These are phyloP conservation scores for Blastobasis lacticolella DNA, from an alignment of 2,888 invertebrate species.

Conservation along the genomic window DNA sequence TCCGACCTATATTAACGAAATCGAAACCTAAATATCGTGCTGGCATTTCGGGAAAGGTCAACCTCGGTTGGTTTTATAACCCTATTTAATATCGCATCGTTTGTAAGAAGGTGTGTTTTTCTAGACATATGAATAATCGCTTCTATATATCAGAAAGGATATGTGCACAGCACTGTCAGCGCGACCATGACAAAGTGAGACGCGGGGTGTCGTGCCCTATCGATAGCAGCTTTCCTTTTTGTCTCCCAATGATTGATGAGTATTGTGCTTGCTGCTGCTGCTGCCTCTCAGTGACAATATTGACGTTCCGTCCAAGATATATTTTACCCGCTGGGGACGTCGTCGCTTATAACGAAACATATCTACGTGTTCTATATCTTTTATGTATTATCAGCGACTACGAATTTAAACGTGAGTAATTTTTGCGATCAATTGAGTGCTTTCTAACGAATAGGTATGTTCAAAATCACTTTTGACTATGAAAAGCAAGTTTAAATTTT, in stretches of 20 bases:
- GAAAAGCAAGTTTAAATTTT: too few species aligned
- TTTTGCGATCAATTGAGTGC: too few species aligned
- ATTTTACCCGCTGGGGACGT: constrained; percentile 20
- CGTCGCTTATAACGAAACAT: constrained; percentile 6
- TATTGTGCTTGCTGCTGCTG: constrained; percentile 27
- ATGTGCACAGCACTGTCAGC: constrained; percentile 3
- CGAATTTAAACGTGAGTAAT: too few species aligned
- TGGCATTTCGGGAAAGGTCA: not conserved
- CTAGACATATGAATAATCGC: too few species aligned
- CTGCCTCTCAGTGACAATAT: constrained; percentile 36
- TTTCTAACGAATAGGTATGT: not conserved
- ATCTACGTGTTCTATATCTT: not conserved
- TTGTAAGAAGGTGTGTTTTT: too few species aligned
- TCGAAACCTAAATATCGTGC: not conserved
- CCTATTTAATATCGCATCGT: too few species aligned
- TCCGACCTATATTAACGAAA: constrained; percentile 3
- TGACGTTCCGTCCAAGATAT: constrained; percentile 29
- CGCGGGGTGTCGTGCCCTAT: constrained; percentile 45
- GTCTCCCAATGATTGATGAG: constrained; percentile 56
- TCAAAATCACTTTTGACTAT: not conserved
- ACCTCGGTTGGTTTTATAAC: too few species aligned
- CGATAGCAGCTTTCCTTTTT: constrained; percentile 48
- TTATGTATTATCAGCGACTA: not conserved
- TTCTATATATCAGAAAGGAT: not conserved
- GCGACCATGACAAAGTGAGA: constrained; percentile 39